Evolutionary conservation across 2,113 vertebrate genomes (phyloP).

Genomic region (Crocuta crocuta): DNA sequence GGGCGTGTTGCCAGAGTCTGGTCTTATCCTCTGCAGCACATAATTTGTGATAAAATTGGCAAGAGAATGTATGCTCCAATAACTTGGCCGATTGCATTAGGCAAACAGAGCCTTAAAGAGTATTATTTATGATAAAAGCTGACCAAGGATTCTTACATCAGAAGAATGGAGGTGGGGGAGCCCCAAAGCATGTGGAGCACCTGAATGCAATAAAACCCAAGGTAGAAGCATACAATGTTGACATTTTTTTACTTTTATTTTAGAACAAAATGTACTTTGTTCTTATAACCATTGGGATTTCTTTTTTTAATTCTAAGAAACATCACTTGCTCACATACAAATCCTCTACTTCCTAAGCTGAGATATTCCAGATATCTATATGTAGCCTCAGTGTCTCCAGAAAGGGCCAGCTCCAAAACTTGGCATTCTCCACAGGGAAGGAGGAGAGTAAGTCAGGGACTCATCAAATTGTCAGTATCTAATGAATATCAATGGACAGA

Average conservation of each 20-base stretch:
- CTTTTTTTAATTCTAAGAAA: constrained; percentile 49
- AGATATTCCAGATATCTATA: not conserved
- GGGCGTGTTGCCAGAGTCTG: constrained; percentile 67
- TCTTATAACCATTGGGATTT: not conserved
- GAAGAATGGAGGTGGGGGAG: not conserved
- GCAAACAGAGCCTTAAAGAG: constrained; percentile 64
- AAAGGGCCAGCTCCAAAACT: not conserved
- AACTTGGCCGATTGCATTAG: constrained; percentile 56
- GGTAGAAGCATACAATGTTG: not conserved
- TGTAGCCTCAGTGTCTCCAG: not conserved
- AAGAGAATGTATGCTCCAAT: constrained; percentile 63
- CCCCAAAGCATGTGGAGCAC: not conserved
- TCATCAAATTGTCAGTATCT: not conserved
- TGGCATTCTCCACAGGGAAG: not conserved
- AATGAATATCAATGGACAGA: no score
- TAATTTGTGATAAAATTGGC: constrained; percentile 76
- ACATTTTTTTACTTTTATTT: constrained; percentile 55
- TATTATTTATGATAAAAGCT: constrained; percentile 70
- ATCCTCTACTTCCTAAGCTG: constrained; percentile 1
- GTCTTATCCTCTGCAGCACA: constrained; percentile 58
- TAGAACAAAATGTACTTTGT: constrained; percentile 54
- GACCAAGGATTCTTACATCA: constrained; percentile 58
- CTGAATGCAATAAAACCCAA: constrained; percentile 22
- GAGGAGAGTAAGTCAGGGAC: not conserved
- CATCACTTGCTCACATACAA: not conserved